A percentile compares a stretch with the other conserved stretches of the same genome.
phyloP scores from a whole-genome alignment of 1,140 invertebrate species.

The Frieseomelitta varia region DNA sequence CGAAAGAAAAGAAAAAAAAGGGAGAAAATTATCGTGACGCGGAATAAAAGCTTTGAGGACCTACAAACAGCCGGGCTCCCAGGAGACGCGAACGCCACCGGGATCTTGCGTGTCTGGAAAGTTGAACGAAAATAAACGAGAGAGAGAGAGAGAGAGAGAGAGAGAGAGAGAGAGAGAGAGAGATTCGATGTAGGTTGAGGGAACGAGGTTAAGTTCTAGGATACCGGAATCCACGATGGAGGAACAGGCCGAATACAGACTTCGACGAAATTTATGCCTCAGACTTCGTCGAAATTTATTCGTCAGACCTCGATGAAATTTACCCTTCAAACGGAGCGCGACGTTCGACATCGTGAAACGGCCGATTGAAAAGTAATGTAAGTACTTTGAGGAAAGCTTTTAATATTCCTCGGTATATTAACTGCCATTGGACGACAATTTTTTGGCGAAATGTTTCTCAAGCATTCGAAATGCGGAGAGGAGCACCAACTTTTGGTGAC shows the following conservation, averaged over 20 bases:
- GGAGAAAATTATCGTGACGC: slow-evolving; percentile 23
- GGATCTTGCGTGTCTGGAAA: slow-evolving; percentile 61
- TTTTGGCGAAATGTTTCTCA: background rate
- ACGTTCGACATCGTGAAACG: background rate
- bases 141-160: background rate
- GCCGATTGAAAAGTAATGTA: slow-evolving; percentile 10
- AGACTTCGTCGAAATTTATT: slow-evolving; percentile 36
- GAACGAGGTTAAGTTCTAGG: slow-evolving; percentile 67
- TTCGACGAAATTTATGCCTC: slow-evolving; percentile 36
- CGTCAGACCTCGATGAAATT: slow-evolving; percentile 43
- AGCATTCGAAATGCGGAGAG: no score
- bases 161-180: slow-evolving; percentile 9
- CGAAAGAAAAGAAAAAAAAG: no score
- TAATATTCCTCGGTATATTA: background rate
- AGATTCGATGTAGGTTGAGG: slow-evolving; percentile 59
- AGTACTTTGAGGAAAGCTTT: background rate
- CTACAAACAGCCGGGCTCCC: slow-evolving; percentile 47
- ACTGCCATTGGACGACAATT: background rate
- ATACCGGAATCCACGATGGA: slow-evolving; percentile 60
- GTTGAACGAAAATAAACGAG: slow-evolving; percentile 63
- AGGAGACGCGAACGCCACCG: slow-evolving; percentile 16
- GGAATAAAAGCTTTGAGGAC: slow-evolving; percentile 49
- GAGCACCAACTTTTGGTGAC: no score
- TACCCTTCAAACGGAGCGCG: slow-evolving; percentile 34
- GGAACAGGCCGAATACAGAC: slow-evolving; percentile 40